Conservation (phyloP, 1,140 invertebrate species). For the Drosophila suzukii region DNA sequence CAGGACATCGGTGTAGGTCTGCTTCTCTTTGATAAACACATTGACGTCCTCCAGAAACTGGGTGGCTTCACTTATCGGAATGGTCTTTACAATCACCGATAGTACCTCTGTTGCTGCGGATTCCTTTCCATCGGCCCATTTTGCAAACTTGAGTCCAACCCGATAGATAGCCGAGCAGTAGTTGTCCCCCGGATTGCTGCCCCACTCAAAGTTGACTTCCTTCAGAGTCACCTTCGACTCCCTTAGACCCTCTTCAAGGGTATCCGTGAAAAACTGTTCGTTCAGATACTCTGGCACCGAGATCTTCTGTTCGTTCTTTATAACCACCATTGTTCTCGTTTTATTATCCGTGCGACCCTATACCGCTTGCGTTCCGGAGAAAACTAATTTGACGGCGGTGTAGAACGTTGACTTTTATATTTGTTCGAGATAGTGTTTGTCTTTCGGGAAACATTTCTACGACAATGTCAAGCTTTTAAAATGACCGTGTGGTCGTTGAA, state of each 20-base stretch:
- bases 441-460: slow-evolving; percentile 6
- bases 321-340: slow-evolving; percentile 45
- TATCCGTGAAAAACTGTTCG: slow-evolving; percentile 64
- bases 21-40: slow-evolving; percentile 78
- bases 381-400: slow-evolving; percentile 10
- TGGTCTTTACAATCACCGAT: slow-evolving; percentile 77
- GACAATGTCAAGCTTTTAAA: slow-evolving; percentile 27
- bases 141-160: slow-evolving; percentile 53
- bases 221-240: slow-evolving; percentile 56
- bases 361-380: slow-evolving; percentile 11
- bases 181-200: slow-evolving; percentile 78
- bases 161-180: slow-evolving; percentile 79
- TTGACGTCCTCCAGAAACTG: slow-evolving; percentile 71
- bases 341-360: slow-evolving; percentile 3
- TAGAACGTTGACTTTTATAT: slow-evolving; percentile 34
- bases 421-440: slow-evolving; percentile 3
- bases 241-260: slow-evolving; percentile 70
- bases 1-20: slow-evolving; percentile 70
- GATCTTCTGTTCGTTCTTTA: slow-evolving; percentile 66
- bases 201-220: slow-evolving; percentile 74
- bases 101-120: slow-evolving; percentile 32
- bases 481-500: slow-evolving; percentile 15
- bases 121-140: slow-evolving; percentile 40
- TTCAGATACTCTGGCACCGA: slow-evolving; percentile 66
- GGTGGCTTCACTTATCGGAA: slow-evolving; percentile 68